These are phyloP conservation scores for Rhodeus uyekii DNA, from an alignment of 2,797 vertebrate genomes.

Conservation along the genomic window DNA sequence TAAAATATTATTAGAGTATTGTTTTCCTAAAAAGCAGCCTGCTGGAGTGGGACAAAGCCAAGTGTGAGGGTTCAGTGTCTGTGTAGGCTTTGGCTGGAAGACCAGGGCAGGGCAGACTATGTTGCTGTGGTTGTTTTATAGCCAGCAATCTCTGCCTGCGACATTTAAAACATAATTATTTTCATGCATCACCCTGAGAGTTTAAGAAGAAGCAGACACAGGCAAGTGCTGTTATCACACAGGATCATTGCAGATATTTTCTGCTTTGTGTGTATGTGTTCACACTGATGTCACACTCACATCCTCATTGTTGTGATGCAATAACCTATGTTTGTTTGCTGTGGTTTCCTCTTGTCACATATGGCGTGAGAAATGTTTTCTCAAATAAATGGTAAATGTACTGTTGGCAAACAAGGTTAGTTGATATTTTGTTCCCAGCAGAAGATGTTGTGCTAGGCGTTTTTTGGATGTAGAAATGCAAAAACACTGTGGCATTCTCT, in stretches of 20 bases:
- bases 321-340: conserved; percentile 8
- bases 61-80: conserved; percentile 37
- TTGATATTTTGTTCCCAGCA: conserved; percentile 56
- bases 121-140: conserved; percentile 70
- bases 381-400: conserved; percentile 57
- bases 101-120: conserved; percentile 64
- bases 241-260: not conserved
- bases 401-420: conserved; percentile 55
- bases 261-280: not conserved
- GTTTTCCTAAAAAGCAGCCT: conserved; percentile 42
- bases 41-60: conserved; percentile 11
- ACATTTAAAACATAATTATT: conserved; percentile 74
- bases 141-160: conserved; percentile 65
- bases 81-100: conserved; percentile 43
- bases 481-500: conserved; percentile 58
- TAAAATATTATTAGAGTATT: conserved; percentile 49
- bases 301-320: conserved; percentile 30
- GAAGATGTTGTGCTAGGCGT: conserved; percentile 56
- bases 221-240: not conserved
- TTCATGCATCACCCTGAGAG: conserved; percentile 64
- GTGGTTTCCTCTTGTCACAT: conserved; percentile 46
- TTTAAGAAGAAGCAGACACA: conserved; percentile 48
- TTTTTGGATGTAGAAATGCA: conserved; percentile 57
- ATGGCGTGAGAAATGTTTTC: conserved; percentile 52
- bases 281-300: not conserved